A percentile compares a stretch with the other conserved stretches of the same genome.
Conservation (phyloP, 2,888 invertebrate species). For the Aphrophora alni region DNA sequence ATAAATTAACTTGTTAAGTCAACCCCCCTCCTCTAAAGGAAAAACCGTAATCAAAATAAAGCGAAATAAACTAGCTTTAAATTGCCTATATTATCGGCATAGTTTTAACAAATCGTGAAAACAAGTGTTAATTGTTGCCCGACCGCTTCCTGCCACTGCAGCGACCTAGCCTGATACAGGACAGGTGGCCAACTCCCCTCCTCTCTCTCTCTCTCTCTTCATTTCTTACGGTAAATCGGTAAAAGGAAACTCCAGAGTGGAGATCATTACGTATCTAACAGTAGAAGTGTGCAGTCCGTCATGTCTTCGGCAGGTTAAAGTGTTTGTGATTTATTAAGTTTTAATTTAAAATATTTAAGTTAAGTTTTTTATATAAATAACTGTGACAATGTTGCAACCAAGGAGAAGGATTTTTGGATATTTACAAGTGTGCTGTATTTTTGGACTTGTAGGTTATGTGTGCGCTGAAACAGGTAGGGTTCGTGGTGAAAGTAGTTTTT, state of each 20-base stretch:
- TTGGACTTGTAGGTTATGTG: background rate
- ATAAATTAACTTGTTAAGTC: too few species aligned
- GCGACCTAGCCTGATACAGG: background rate
- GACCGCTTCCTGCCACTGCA: too few species aligned
- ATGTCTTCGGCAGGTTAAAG: background rate
- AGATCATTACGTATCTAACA: background rate
- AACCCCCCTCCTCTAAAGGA: too few species aligned
- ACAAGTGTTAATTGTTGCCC: conserved; percentile 3
- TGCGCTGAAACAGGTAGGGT: background rate
- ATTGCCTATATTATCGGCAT: too few species aligned
- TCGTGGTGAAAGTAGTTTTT: too few species aligned
- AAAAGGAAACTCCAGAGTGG: background rate
- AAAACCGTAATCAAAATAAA: too few species aligned
- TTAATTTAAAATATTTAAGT: background rate
- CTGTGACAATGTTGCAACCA: background rate
- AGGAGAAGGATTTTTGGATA: background rate
- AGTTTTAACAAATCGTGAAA: background rate
- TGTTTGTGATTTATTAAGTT: background rate
- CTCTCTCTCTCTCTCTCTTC: background rate
- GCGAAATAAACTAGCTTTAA: too few species aligned
- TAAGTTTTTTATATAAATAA: background rate
- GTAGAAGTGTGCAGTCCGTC: background rate
- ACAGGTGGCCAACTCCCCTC: background rate
- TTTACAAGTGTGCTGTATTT: background rate
- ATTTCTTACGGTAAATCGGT: background rate